Evolutionary conservation across 1,140 invertebrate species (phyloP).

Genomic region (Drosophila aff.): DNA sequence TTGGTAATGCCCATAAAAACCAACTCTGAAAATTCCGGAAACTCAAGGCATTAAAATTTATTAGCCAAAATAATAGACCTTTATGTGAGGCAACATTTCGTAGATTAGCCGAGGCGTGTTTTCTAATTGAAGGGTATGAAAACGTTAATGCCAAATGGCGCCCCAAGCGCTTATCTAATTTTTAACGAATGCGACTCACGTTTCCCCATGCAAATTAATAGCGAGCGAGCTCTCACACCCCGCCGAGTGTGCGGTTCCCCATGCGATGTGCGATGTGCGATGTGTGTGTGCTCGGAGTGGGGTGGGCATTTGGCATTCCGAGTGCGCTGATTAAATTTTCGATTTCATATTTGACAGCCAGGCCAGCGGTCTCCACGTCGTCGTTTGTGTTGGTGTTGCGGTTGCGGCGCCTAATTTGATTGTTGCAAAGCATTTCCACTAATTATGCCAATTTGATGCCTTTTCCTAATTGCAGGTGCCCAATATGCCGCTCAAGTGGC

Average conservation of each 20-base stretch:
- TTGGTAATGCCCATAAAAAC: background rate
- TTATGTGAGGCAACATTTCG: slow-evolving; percentile 9
- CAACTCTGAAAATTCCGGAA: background rate
- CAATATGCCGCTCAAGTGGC: slow-evolving; percentile 76
- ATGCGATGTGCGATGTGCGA: background rate
- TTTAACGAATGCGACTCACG: slow-evolving; percentile 61
- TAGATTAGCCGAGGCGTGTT: slow-evolving; percentile 5
- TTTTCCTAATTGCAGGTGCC: slow-evolving; percentile 81
- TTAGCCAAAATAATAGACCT: slow-evolving; percentile 7
- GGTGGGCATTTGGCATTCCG: slow-evolving; percentile 39
- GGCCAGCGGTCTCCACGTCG: slow-evolving; percentile 1
- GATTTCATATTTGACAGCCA: slow-evolving; percentile 57
- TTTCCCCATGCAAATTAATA: slow-evolving; percentile 68
- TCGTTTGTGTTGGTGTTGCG: slow-evolving; percentile 16
- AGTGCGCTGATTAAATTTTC: slow-evolving; percentile 57
- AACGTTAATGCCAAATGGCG: slow-evolving; percentile 19
- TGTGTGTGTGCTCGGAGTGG: slow-evolving; percentile 27
- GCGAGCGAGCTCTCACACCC: slow-evolving; percentile 3
- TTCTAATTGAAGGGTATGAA: slow-evolving; percentile 32
- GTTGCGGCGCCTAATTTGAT: slow-evolving; percentile 59
- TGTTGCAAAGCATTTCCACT: slow-evolving; percentile 52
- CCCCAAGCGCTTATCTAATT: slow-evolving; percentile 39
- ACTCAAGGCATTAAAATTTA: slow-evolving; percentile 5
- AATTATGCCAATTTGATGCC: slow-evolving; percentile 61
- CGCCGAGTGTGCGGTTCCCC: background rate